phyloP scores from a whole-genome alignment of 2,113 vertebrate genomes.

The Phasianus colchicus region DNA sequence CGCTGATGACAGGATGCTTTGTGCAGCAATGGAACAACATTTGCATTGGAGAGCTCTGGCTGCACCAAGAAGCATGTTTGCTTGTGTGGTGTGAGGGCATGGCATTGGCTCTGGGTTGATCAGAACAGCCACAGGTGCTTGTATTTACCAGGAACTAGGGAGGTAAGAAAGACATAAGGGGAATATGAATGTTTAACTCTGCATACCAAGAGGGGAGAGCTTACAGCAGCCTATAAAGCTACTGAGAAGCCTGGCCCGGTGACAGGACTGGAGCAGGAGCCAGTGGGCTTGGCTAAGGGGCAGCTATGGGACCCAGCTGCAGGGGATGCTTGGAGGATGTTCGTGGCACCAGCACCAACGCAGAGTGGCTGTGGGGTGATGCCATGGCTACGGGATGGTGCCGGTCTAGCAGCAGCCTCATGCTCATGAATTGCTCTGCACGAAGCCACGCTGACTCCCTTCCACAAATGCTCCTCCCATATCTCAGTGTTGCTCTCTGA shows the following conservation, averaged over 20 bases:
- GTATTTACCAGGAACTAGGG: not conserved
- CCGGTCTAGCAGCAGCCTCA: not conserved
- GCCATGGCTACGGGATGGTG: not conserved
- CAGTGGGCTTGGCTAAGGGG: rapidly evolving
- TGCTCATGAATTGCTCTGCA: not conserved
- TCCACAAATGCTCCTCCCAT: not conserved
- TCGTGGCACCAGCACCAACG: not conserved
- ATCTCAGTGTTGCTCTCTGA: not conserved
- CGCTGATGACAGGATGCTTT: not conserved
- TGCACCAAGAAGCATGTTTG: not conserved
- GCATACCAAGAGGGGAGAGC: not conserved
- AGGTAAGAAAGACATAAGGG: not conserved
- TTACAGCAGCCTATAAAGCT: not conserved
- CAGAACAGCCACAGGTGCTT: not conserved
- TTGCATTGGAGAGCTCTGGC: not conserved
- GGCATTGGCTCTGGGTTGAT: not conserved
- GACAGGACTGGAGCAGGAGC: no score
- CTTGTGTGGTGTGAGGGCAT: no score
- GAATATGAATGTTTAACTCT: not conserved
- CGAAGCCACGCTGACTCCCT: rapidly evolving
- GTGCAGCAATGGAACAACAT: not conserved
- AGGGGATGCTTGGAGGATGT: rapidly evolving
- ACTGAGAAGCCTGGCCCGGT: no score
- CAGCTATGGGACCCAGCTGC: rapidly evolving
- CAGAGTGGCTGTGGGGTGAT: not conserved